Conservation (phyloP, 2,888 invertebrate species). For the Mimas tiliae region DNA sequence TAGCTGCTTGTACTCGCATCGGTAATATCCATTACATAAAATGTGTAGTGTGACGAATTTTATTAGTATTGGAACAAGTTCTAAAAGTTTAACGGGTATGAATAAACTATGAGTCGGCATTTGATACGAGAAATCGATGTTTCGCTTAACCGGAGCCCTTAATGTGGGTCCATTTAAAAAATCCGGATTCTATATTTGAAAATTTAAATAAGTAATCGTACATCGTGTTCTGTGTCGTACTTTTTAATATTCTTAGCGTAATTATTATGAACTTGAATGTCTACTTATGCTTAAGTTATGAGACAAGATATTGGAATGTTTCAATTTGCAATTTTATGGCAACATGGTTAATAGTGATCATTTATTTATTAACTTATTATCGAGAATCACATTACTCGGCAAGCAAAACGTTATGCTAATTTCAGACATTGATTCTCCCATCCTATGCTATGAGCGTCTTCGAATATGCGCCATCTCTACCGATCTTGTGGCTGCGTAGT, state of each 20-base stretch:
- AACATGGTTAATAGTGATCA: too few relatives aligned
- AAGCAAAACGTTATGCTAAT: background rate
- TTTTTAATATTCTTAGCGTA: background rate
- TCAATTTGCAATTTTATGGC: too few relatives aligned
- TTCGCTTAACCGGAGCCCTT: conserved; percentile 9
- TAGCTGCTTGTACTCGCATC: background rate
- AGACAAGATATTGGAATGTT: too few relatives aligned
- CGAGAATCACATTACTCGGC: background rate
- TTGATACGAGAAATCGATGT: conserved; percentile 11
- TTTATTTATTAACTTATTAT: too few relatives aligned
- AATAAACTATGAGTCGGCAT: conserved; percentile 8
- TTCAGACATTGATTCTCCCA: background rate
- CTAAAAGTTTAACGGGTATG: background rate
- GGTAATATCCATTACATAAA: conserved; percentile 12
- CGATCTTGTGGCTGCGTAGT: background rate
- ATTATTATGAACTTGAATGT: background rate
- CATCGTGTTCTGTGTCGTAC: background rate
- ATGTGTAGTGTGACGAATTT: conserved; percentile 21
- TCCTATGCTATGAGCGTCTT: background rate
- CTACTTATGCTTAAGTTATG: background rate
- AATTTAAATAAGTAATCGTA: conserved; percentile 11
- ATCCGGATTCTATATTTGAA: conserved; percentile 22
- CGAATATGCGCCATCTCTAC: background rate
- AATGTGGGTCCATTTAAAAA: conserved; percentile 8
- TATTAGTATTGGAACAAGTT: conserved; percentile 7